Base-by-base conservation (phyloP, 2,888 invertebrate species). In the Chrysodeixis includens region DNA sequence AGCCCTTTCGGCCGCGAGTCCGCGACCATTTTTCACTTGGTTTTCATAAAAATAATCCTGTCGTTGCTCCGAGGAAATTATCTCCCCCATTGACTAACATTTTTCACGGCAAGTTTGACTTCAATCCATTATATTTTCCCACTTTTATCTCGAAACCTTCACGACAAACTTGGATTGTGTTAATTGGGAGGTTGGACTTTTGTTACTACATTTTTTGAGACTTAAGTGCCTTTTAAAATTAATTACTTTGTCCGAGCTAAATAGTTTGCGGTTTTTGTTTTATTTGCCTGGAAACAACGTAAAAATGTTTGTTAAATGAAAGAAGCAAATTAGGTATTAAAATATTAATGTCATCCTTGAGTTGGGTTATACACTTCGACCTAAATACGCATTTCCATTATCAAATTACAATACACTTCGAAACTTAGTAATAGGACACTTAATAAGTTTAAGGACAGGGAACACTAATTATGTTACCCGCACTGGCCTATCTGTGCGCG, bases 71-170 rank as follows among this genome's bases (percentile, higher is more conserved):
- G 84, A 87, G 86, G 81, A 91, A 93, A 93, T 93, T 93, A 93
- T 93, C 93, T 93, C 90, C 90, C 91, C 91, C 93, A 93, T 93
- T 93, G 93, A 91, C 90, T 90, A 88, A 91, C 90, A 92, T 91
- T 93, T 93, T 94, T 94, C 93, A 91, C 92, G 87, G 91, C 89
- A 91, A 93, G 93, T 93, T 93, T 93, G 92, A 92, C 93, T 93
- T 91, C 92, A 92, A 93, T 93, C 92, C 92, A 92, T 93, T 93
- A 92, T 86, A 86, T 92, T 90, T 91, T 86, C 78, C 83, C 88
- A 90, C 86, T 92, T 92, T 92, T 92, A 92, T 94, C 93, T 91
- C 80, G 79, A 82, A 87, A 87, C 87, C 85, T 89, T 89, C 90
- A 87, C 85, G 85, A 82, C 82, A 83, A 88, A 89, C 91, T 92